Evolutionary conservation across 2,797 vertebrate genomes (phyloP).

Genomic region (Rhinogobio ventralis): DNA sequence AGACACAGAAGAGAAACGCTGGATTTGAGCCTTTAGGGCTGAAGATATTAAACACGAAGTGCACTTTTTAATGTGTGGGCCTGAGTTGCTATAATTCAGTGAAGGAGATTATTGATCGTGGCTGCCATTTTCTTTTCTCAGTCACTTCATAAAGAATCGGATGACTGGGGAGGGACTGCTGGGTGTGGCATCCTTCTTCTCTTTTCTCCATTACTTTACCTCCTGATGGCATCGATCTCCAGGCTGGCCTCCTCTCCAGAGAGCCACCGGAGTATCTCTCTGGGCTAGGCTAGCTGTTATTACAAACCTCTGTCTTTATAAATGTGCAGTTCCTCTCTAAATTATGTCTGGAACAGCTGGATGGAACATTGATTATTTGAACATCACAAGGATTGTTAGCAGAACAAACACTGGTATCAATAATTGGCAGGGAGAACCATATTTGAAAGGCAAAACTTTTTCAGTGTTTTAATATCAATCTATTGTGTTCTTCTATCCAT

Average conservation of each 20-base stretch:
- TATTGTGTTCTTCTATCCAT: background rate
- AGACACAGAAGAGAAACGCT: constrained; percentile 52
- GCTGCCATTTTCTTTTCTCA: constrained; percentile 71
- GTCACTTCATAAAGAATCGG: constrained; percentile 61
- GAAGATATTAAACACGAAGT: constrained; percentile 64
- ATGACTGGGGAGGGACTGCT: constrained; percentile 48
- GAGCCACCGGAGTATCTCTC: background rate
- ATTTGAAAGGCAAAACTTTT: background rate
- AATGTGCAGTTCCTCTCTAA: constrained; percentile 24
- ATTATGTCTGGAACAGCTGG: constrained; percentile 20
- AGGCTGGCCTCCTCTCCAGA: constrained; percentile 25
- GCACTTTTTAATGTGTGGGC: constrained; percentile 69
- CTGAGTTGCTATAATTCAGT: constrained; percentile 67
- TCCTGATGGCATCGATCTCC: constrained; percentile 50
- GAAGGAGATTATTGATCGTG: constrained; percentile 71
- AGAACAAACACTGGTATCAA: constrained; percentile 12
- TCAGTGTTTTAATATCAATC: background rate
- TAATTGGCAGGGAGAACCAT: constrained; percentile 10
- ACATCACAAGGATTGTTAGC: constrained; percentile 31
- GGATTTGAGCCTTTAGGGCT: constrained; percentile 58
- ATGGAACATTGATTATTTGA: constrained; percentile 46
- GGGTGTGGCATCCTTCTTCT: constrained; percentile 48
- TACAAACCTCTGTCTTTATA: constrained; percentile 27
- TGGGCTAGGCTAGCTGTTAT: constrained; percentile 27
- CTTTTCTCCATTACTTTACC: constrained; percentile 51